Evolutionary conservation across 2,113 vertebrate species (phyloP).

Genomic region (Colossoma macropomum): DNA sequence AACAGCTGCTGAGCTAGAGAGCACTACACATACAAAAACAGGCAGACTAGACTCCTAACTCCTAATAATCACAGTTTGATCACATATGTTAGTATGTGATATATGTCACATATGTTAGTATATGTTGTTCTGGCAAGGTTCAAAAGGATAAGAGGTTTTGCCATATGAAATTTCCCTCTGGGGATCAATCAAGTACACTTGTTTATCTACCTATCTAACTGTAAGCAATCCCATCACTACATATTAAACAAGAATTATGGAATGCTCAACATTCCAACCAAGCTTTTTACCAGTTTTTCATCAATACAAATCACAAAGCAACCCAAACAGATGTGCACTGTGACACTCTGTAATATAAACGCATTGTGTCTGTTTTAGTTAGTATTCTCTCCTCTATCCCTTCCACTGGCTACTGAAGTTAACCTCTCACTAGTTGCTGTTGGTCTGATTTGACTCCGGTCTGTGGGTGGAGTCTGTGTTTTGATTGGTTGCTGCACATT

Average conservation of each 20-base stretch:
- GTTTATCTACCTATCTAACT: too few species aligned
- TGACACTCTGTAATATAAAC: neutral
- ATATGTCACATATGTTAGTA: neutral
- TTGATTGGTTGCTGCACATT: conserved; percentile 36
- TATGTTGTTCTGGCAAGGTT: neutral
- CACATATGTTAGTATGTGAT: neutral
- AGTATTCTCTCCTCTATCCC: neutral
- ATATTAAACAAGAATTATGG: neutral
- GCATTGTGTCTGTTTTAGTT: neutral
- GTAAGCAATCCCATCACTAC: too few species aligned
- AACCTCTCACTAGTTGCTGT: conserved; percentile 29
- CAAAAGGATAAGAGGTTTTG: conserved; percentile 12
- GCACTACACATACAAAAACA: neutral
- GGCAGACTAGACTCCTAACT: neutral
- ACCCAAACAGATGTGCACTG: neutral
- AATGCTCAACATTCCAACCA: neutral
- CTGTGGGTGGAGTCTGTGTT: conserved; percentile 32
- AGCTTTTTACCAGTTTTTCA: neutral
- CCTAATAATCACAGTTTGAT: neutral
- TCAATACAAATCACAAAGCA: neutral
- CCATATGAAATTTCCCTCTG: too few species aligned
- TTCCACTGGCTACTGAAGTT: neutral
- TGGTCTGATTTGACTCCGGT: conserved; percentile 42
- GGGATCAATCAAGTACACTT: too few species aligned
- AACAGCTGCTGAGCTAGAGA: conserved; percentile 3